Base-by-base conservation (phyloP, 2,113 vertebrate species). In the Planiliza haematocheilus region DNA sequence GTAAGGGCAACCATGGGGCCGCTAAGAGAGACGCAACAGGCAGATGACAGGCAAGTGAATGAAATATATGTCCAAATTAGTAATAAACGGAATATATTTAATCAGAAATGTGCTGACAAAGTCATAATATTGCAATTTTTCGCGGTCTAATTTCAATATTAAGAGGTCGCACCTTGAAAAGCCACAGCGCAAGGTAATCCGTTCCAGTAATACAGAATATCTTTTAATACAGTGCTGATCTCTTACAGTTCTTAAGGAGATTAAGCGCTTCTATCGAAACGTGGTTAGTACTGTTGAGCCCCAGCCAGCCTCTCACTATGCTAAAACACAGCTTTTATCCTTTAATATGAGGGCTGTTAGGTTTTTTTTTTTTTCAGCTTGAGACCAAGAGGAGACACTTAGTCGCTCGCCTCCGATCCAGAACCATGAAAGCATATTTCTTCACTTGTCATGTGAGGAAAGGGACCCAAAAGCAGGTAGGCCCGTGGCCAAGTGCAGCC, bases 341-440 rank as follows among this genome's bases (percentile, higher is more conserved):
- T 81, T 83, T 76, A 85, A 82, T 80, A 70, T 65, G 63, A 67
- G 63, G 74, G 52, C 74, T 70, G 66, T 81, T 79, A 24, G 49
- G 7, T 42, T 59, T 65, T 69, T 73, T 61, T 30, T 30, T 30
- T 30, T 65, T 67, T 64, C 64, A 62, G 75, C 42, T 21, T 20
- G 51, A 61, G 49, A 86, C 76, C 59, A 70, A 74, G 68, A 81
- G 70, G 75, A 86, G 73, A 74, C 82, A 57, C 46, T 67, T 70
- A 45, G 76, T 77, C 67, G 81, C 57, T 67, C 58, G 75, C 77
- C 52, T 76, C 72, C 11, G 11, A 59, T 65, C 50, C 70, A 82
- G 55, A 81, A 79, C 65, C 60, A 77, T 79, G 73, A 81, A 73
- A 69, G 75, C 62, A 76, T 77, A 66, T 77, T 77, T 86, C 49